phyloP scores from a whole-genome alignment of 2,888 invertebrate genomes.

The Ormyrus thymus region DNA sequence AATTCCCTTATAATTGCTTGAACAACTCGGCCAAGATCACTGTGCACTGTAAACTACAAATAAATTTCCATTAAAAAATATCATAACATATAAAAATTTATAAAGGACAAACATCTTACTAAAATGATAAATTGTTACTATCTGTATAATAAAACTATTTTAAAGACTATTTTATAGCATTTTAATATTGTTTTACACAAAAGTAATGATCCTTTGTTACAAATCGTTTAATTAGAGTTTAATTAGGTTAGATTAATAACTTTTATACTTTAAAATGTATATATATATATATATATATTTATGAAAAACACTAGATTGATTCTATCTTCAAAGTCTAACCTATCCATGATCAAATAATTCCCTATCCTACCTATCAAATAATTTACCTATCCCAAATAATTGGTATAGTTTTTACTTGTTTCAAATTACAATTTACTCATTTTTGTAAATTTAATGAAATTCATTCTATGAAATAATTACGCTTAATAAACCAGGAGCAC shows the following conservation, averaged over 20 bases:
- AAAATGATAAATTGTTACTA: neutral
- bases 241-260: no score
- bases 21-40: constrained; percentile 87
- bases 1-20: constrained; percentile 88
- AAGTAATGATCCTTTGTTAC: neutral
- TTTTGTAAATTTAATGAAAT: neutral
- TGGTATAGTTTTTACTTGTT: no score
- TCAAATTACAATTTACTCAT: neutral
- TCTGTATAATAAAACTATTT: no score
- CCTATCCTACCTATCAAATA: no score
- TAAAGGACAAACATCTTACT: neutral
- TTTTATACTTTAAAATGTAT: no score
- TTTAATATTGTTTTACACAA: neutral
- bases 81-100: neutral
- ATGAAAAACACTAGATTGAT: no score
- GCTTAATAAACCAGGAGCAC: constrained; percentile 86
- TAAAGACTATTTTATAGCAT: neutral
- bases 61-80: constrained; percentile 12
- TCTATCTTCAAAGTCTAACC: no score
- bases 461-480: constrained; percentile 71
- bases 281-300: no score
- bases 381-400: no score
- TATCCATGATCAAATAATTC: no score
- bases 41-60: constrained; percentile 82
- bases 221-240: no score